These are phyloP conservation scores for Bovichtus diacanthus DNA, from an alignment of 2,797 vertebrate genomes.

Conservation along the genomic window DNA sequence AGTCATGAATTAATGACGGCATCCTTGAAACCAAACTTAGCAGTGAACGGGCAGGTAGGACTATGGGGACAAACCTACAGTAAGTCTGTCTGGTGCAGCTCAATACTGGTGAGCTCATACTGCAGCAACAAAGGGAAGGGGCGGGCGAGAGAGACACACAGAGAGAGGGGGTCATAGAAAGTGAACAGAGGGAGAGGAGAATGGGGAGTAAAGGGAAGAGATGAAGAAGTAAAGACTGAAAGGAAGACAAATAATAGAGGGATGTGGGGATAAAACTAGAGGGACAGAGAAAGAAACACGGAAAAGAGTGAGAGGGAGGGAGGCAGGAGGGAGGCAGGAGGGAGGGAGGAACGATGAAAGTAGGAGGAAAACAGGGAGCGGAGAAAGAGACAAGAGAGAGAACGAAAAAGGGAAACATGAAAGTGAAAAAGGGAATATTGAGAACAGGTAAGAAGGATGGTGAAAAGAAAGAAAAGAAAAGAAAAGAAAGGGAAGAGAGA, in stretches of 20 bases:
- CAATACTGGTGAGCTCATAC: constrained; percentile 71
- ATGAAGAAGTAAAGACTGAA: constrained; percentile 21
- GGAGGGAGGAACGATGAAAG: background rate
- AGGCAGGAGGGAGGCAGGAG: background rate
- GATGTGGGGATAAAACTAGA: background rate
- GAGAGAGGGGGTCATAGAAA: constrained; percentile 3
- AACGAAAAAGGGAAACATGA: constrained; percentile 23
- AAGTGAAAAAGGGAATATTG: background rate
- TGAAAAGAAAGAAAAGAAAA: constrained; percentile 17
- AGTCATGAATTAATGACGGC: background rate
- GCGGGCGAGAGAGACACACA: constrained; percentile 22
- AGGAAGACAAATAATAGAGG: constrained; percentile 23
- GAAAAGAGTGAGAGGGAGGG: background rate
- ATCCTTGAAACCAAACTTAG: constrained; percentile 19
- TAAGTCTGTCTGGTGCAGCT: constrained; percentile 56
- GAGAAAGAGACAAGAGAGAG: background rate
- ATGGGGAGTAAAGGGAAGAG: constrained; percentile 22
- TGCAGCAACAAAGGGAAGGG: constrained; percentile 68
- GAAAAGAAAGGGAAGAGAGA: constrained; percentile 6
- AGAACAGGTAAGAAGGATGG: background rate
- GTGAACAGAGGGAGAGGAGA: constrained; percentile 28
- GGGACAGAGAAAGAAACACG: no score
- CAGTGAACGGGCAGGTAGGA: constrained; percentile 39
- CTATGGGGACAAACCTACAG: constrained; percentile 45
- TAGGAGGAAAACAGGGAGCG: background rate